Conservation (phyloP, 64 coral and sea anemone genomes). For the Montipora sp. region DNA sequence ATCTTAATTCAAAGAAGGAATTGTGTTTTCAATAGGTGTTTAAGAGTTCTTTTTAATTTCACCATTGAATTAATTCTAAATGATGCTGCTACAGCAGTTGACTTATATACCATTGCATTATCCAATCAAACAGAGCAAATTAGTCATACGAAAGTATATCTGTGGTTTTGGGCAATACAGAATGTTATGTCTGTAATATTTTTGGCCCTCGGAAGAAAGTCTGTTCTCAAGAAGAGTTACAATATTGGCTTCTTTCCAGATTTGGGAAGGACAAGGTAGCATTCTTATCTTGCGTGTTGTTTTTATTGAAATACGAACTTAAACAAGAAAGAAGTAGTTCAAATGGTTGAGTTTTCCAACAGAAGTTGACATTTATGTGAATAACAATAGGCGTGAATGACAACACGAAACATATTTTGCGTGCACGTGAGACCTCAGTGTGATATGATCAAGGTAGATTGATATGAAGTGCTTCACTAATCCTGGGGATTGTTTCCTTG, state of each 20-base stretch:
- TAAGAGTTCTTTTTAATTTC: background rate
- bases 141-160: too few relatives aligned
- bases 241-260: background rate
- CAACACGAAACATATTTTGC: background rate
- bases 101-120: too few relatives aligned
- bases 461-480: background rate
- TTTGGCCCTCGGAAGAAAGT: slow-evolving; percentile 7
- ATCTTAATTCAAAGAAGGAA: background rate
- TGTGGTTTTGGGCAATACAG: too few relatives aligned
- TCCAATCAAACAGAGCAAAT: too few relatives aligned
- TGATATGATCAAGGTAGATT: background rate
- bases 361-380: background rate
- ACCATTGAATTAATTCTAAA: background rate
- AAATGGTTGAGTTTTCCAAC: background rate
- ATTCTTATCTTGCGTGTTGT: background rate
- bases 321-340: background rate
- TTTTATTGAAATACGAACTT: background rate
- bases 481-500: background rate
- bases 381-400: background rate
- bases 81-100: background rate
- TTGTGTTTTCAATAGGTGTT: background rate
- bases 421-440: background rate
- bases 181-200: background rate
- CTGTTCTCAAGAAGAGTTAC: background rate
- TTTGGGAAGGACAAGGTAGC: background rate